Evolutionary conservation across 2,888 invertebrate species (phyloP).

Genomic region (Pyrochroa serraticornis): DNA sequence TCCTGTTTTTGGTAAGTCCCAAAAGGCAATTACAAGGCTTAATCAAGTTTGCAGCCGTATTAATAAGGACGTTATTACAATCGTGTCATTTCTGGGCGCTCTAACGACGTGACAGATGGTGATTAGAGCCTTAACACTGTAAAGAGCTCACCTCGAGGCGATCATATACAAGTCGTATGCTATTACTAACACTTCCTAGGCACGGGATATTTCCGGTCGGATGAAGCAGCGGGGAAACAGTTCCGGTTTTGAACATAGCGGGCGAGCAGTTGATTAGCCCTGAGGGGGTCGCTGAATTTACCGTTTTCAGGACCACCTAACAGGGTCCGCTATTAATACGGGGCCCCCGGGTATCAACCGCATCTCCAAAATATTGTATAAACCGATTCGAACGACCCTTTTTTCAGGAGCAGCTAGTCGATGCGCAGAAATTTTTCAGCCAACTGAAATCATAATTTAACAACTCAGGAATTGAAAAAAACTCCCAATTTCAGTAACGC

Average conservation of each 20-base stretch:
- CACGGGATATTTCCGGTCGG: slow-evolving; percentile 37
- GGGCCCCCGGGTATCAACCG: slow-evolving; percentile 21
- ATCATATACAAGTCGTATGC: slow-evolving; percentile 32
- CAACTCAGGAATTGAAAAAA: too few species aligned
- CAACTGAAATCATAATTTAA: too few species aligned
- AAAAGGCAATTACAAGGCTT: too few species aligned
- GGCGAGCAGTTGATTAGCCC: slow-evolving; percentile 33
- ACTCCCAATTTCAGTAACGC: too few species aligned
- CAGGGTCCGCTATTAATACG: slow-evolving; percentile 23
- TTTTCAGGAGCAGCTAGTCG: slow-evolving; percentile 3
- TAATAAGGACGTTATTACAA: slow-evolving; percentile 15
- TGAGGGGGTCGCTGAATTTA: slow-evolving; percentile 22
- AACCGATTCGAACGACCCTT: slow-evolving; percentile 18
- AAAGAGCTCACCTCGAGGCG: slow-evolving; percentile 22
- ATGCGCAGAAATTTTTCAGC: slow-evolving; percentile 4
- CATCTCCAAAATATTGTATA: slow-evolving; percentile 25
- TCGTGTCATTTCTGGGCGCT: slow-evolving; percentile 14
- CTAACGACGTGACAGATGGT: slow-evolving; percentile 35
- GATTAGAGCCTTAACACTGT: slow-evolving; percentile 28
- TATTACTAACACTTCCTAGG: slow-evolving; percentile 36
- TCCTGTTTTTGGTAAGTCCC: too few species aligned
- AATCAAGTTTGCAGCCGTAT: background rate
- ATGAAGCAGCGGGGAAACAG: slow-evolving; percentile 30
- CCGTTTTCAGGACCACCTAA: slow-evolving; percentile 14
- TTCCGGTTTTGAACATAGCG: slow-evolving; percentile 32